These are phyloP conservation scores for Euwallacea similis DNA, from an alignment of 1,140 invertebrate species.

Conservation along the genomic window DNA sequence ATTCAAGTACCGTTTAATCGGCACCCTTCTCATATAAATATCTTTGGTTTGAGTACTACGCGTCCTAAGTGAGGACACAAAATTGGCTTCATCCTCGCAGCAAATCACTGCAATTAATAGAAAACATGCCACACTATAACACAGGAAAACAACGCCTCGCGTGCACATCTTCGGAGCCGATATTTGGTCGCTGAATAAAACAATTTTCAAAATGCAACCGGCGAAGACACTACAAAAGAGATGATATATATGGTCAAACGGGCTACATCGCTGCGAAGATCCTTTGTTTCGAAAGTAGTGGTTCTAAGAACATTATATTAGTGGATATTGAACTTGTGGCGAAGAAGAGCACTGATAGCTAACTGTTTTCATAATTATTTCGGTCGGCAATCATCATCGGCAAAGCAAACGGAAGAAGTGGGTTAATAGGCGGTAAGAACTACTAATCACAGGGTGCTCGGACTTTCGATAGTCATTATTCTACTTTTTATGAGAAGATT, in stretches of 20 bases:
- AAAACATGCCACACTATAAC: background rate
- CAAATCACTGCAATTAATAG: background rate
- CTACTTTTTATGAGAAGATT: background rate
- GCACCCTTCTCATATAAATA: background rate
- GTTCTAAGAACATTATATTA: conserved; percentile 18
- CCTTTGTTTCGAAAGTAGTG: conserved; percentile 14
- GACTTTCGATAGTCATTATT: background rate
- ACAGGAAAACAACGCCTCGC: background rate
- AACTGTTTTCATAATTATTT: conserved; percentile 32
- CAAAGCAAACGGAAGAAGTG: conserved; percentile 30
- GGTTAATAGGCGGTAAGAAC: conserved; percentile 21
- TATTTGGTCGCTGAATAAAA: conserved; percentile 9
- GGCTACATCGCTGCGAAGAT: conserved; percentile 14
- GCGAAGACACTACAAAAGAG: conserved; percentile 7
- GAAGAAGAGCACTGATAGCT: conserved; percentile 18
- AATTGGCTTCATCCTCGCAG: background rate
- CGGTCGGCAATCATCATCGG: conserved; percentile 16
- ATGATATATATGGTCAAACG: conserved; percentile 11
- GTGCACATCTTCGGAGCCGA: background rate
- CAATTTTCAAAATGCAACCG: conserved; percentile 1
- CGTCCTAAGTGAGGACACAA: background rate
- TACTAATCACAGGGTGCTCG: conserved; percentile 10
- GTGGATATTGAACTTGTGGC: conserved; percentile 21
- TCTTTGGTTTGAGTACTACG: conserved; percentile 4
- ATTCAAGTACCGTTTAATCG: conserved; percentile 2